Conservation (phyloP, 2,888 invertebrate species). For the Rhabditoides inermis region DNA sequence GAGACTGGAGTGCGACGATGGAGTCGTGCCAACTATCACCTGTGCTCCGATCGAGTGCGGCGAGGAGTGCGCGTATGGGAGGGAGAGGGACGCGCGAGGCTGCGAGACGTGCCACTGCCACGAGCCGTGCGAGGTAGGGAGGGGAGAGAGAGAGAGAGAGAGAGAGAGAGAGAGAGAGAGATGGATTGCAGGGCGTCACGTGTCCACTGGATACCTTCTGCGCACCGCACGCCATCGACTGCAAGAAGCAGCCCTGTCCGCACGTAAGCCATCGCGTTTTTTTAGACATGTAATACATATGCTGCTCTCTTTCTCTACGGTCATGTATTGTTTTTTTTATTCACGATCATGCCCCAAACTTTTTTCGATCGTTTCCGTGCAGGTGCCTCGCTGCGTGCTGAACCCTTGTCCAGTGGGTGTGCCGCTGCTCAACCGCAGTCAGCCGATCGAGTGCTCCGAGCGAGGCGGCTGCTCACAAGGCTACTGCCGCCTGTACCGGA, state of each 20-base stretch:
- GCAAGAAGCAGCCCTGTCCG: slow-evolving; percentile 22
- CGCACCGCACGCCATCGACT: slow-evolving; percentile 33
- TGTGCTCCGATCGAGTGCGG: no score
- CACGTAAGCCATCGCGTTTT: slow-evolving; percentile 6
- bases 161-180: no score
- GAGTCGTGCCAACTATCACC: no score
- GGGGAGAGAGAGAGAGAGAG: no score
- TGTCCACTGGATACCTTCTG: slow-evolving; percentile 38
- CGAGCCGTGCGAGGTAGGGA: slow-evolving; percentile 42
- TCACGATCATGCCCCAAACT: neutral
- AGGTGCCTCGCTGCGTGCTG: slow-evolving; percentile 40
- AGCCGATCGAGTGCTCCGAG: slow-evolving; percentile 16
- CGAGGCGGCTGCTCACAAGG: slow-evolving; percentile 23
- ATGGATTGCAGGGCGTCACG: slow-evolving; percentile 19
- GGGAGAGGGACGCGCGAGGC: slow-evolving; percentile 36
- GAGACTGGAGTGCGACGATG: no score
- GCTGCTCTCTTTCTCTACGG: no score
- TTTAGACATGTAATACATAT: no score
- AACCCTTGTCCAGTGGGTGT: slow-evolving; percentile 37
- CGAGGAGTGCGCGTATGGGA: slow-evolving; percentile 36
- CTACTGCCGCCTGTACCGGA: slow-evolving; percentile 30
- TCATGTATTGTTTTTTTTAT: no score
- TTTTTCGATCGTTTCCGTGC: slow-evolving; percentile 8
- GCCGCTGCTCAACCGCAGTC: slow-evolving; percentile 20
- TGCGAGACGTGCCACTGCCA: slow-evolving; percentile 42